Percentiles rank a stretch among this genome's conserved stretches.
Conservation (phyloP, 2,113 vertebrate genomes). For the pig (Sus scrofa) region DNA sequence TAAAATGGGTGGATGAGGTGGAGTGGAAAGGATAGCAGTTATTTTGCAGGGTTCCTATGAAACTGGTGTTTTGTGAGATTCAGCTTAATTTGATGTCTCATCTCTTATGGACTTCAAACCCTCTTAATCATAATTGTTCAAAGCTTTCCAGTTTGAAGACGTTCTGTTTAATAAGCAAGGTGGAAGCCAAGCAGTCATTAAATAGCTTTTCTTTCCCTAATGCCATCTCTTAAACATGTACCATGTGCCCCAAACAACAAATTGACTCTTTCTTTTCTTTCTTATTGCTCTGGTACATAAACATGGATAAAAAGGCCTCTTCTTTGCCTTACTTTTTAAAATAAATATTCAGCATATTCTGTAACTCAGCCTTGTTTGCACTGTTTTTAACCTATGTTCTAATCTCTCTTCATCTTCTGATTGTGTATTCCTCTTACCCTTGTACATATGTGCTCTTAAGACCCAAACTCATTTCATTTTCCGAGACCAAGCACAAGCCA, state of each 20-base stretch:
- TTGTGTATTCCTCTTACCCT: not conserved
- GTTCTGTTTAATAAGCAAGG: not conserved
- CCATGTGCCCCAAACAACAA: not conserved
- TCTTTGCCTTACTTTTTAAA: not conserved
- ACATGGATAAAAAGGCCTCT: not conserved
- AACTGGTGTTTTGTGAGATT: not conserved
- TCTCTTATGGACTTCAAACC: not conserved
- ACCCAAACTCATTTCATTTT: not conserved
- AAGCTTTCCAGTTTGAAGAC: not conserved
- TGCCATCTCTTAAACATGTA: not conserved
- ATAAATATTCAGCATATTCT: not conserved
- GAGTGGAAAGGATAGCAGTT: not conserved
- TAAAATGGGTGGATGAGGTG: too few relatives aligned
- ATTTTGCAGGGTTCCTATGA: not conserved
- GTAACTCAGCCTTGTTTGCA: not conserved
- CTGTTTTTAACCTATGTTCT: not conserved
- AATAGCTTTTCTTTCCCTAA: not conserved
- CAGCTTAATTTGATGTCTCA: not conserved
- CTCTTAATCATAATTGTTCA: not conserved
- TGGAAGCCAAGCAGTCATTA: not conserved
- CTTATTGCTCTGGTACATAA: not conserved
- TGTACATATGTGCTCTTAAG: not conserved
- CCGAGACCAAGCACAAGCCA: not conserved
- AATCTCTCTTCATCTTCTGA: not conserved
- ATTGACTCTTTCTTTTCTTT: not conserved